Base-by-base conservation (phyloP, 2,888 invertebrate genomes). In the Lasioglossum marginatum region DNA sequence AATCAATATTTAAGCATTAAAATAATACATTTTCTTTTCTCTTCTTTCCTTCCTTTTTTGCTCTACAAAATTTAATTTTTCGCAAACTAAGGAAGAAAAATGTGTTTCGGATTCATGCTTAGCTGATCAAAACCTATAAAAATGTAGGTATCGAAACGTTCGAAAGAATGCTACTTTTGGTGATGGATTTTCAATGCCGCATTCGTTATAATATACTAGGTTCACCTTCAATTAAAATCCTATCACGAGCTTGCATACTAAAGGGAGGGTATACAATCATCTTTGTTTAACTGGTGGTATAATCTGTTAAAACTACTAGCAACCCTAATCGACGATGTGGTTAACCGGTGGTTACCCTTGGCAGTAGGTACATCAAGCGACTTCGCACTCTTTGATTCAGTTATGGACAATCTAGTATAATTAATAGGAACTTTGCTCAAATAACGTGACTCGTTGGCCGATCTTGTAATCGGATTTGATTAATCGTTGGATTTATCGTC, bases 301-400 rank as follows among this genome's bases (percentile, higher is more conserved):
- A 52, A 52, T 52, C 4, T 52, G 23, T 52, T 3, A n/a, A 52
- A 52, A 52, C n/a, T 10, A 52, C 23, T 52, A 23, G 52, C 52
- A 52, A 52, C 23, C 23, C 23, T 52, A 52, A 52, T 23, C 23
- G 23, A 52, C 52, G 52, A 8, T 23, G 23, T 52, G 52, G 52
- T 6, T 23, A 52, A 52, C 52, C 23, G 23, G 2, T 23, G 52
- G 2, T 52, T 23, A 52, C 8, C 23, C 52, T n/a, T 10, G n/a
- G 10, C 52, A 23, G 10, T 23, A 48, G 19, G 48, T n/a, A n/a
- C 10, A 52, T 52, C 52, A 52, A 52, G 23, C 10, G 8, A 52
- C n/a, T 57, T 57, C n/a, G n/a, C 52, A n/a, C 52, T 57, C n/a
- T 57, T 57, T 57, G n/a, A 57, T 57, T 57, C n/a, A n/a, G n/a